Conservation (phyloP, 2,888 invertebrate genomes). For the Limnephilus auricula region DNA sequence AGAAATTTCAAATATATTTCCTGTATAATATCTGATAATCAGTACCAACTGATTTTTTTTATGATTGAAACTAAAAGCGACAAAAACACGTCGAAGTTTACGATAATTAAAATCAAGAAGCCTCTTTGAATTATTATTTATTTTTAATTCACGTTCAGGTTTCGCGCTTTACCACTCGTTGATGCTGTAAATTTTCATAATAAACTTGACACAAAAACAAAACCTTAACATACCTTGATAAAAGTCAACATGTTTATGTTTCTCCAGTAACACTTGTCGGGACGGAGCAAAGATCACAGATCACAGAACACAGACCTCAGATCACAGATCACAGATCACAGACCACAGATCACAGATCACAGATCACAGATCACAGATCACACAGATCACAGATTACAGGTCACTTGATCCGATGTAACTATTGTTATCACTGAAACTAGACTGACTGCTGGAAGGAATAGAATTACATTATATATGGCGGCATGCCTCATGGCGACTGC, state of each 20-base stretch:
- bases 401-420: background rate
- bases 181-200: background rate
- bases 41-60: background rate
- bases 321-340: conserved; percentile 5
- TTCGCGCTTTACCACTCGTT: background rate
- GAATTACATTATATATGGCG: conserved; percentile 18
- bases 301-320: background rate
- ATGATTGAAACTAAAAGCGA: background rate
- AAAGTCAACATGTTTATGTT: conserved; percentile 25
- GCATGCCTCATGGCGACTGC: background rate
- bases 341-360: background rate
- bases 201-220: background rate
- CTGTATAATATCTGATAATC: background rate
- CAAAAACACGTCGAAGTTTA: background rate
- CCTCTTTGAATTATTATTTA: background rate
- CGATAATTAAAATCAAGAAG: background rate
- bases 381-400: background rate
- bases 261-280: background rate
- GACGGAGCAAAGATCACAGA: background rate
- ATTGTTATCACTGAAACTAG: conserved; percentile 4
- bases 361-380: background rate
- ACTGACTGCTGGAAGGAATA: background rate
- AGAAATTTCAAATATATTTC: background rate
- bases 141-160: background rate
- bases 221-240: conserved; percentile 24